Conservation (phyloP, 2,888 invertebrate species). For the Mimachlamys varia region DNA sequence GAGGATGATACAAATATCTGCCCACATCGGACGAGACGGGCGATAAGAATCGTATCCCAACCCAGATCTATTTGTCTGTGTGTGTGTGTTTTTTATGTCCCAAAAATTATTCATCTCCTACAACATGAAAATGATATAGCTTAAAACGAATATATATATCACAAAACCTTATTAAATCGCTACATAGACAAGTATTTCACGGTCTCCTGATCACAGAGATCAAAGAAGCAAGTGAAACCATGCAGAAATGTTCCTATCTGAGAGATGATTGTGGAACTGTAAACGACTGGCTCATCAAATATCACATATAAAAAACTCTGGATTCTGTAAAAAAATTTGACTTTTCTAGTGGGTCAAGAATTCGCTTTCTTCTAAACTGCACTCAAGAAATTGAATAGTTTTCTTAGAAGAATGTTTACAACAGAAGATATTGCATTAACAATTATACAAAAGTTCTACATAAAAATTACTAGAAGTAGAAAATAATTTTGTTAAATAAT, state of each 20-base stretch:
- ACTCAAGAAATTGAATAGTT: not conserved
- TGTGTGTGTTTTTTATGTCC: not conserved
- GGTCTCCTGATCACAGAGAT: not conserved
- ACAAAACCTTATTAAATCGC: conserved; percentile 14
- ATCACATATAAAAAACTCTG: not conserved
- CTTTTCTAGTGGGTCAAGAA: not conserved
- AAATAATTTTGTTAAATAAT: too few relatives aligned
- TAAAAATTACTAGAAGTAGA: too few relatives aligned
- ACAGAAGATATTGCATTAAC: not conserved
- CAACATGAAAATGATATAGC: conserved; percentile 11
- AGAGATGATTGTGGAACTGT: not conserved
- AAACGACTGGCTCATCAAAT: not conserved
- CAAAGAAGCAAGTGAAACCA: not conserved
- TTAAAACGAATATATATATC: not conserved
- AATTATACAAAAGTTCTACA: too few relatives aligned
- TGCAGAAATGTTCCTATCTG: not conserved
- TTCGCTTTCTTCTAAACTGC: not conserved
- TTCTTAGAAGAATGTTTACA: not conserved
- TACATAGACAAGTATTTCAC: conserved; percentile 11
- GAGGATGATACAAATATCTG: not conserved
- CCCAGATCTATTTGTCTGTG: not conserved
- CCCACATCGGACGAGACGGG: not conserved
- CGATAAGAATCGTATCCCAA: not conserved
- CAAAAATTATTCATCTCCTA: not conserved
- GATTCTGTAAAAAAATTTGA: not conserved